phyloP scores from a whole-genome alignment of 2,113 vertebrate genomes.

The Sialia sialis region DNA sequence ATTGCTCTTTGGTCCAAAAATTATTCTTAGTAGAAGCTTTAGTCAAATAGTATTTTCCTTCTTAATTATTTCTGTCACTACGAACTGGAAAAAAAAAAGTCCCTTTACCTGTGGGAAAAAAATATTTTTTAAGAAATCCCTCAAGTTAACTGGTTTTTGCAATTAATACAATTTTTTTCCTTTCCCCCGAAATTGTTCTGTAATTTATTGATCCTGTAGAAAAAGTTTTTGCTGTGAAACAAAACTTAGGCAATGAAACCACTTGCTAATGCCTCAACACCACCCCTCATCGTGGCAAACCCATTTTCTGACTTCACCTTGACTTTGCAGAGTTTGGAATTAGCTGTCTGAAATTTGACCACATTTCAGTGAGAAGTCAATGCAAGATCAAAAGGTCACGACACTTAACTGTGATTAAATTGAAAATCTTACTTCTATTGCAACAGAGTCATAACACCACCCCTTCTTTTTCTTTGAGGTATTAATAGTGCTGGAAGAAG shows the following conservation, averaged over 20 bases:
- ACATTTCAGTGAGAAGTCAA: conserved; percentile 59
- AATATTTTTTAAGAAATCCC: not conserved
- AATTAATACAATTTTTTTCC: not conserved
- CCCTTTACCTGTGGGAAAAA: not conserved
- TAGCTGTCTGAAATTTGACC: conserved; percentile 58
- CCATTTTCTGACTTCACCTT: conserved; percentile 42
- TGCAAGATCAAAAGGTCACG: conserved; percentile 58
- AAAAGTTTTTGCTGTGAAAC: conserved; percentile 6
- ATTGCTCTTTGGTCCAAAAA: not conserved
- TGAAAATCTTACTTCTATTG: conserved; percentile 63
- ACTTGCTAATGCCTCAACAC: not conserved
- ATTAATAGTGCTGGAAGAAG: conserved; percentile 55
- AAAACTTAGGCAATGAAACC: not conserved
- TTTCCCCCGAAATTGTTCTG: not conserved
- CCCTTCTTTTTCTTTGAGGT: conserved; percentile 64
- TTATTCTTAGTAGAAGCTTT: not conserved
- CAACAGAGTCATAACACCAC: conserved; percentile 35
- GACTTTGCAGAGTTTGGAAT: conserved; percentile 42
- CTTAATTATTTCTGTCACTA: not conserved
- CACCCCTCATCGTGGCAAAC: not conserved
- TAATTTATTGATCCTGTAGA: not conserved
- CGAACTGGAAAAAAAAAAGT: not conserved
- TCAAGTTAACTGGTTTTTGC: not conserved
- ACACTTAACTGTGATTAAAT: conserved; percentile 61
- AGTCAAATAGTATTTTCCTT: not conserved